Conservation (phyloP, 2,888 invertebrate genomes). For the Limnephilus rhombicus region DNA sequence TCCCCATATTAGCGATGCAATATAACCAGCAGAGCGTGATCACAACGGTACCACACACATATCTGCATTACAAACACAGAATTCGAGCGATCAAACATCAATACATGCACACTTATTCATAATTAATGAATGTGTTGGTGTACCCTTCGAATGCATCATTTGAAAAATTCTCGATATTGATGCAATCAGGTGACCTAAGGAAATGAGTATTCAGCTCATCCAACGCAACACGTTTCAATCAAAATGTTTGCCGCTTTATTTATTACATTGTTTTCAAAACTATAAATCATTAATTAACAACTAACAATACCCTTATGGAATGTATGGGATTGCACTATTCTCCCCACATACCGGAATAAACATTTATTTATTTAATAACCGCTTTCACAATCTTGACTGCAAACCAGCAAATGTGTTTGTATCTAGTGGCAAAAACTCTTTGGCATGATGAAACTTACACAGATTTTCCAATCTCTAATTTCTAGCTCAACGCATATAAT, state of each 20-base stretch:
- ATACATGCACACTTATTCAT: conserved; percentile 62
- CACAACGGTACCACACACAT: conserved; percentile 78
- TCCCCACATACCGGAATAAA: too few species aligned
- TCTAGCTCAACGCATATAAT: not conserved
- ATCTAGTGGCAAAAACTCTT: not conserved
- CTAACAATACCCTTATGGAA: too few species aligned
- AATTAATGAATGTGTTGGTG: not conserved
- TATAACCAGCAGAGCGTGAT: conserved; percentile 78
- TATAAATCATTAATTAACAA: too few species aligned
- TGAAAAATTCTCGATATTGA: not conserved
- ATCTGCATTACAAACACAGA: conserved; percentile 80
- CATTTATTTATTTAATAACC: too few species aligned
- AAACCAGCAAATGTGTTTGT: not conserved
- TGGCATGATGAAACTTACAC: not conserved
- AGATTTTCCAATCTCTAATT: not conserved
- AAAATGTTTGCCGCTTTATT: too few species aligned
- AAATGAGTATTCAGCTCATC: not conserved
- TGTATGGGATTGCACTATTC: too few species aligned
- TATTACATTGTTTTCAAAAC: too few species aligned
- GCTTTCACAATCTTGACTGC: not conserved
- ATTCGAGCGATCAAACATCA: conserved; percentile 76
- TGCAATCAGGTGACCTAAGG: not conserved
- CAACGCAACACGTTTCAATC: not conserved
- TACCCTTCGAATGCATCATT: not conserved
- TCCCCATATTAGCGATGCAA: conserved; percentile 76